Base-by-base conservation (phyloP, 2,113 vertebrate genomes). In the Lichenostomus cassidix region DNA sequence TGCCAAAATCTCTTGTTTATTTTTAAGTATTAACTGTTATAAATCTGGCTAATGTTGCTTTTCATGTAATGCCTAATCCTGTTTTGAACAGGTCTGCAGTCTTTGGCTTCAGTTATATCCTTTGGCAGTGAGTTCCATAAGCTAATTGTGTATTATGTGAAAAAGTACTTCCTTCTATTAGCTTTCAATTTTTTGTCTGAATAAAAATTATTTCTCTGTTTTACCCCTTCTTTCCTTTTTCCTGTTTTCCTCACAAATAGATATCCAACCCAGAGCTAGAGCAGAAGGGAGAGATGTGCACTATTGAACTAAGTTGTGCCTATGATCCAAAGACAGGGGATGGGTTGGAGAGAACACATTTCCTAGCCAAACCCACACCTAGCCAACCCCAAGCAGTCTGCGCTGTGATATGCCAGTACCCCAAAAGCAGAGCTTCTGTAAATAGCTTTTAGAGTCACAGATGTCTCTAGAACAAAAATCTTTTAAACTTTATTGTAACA, bases 11-110 rank as follows among this genome's bases (percentile, higher is more conserved):
- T 49, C 83, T 55, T 83, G 15, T 86, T 95, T 83, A 88, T 93
- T 95, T 94, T 80, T 53, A 92, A 93, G 73, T 75, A 93, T 96
- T 93, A 94, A 93, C 83, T 8, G 8, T 77, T 96, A 80, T 10
- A 47, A 94, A 68, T 86, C 85, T 96, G 75, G 82, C 46, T 90
- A 70, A 74, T 5, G 4, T 42, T 83, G 42, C 44, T 86, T 60
- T 94, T 89, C 60, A 37, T 81, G 46, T 74, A 90, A 83, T 81
- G 56, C 65, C 56, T 90, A 95, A 96, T 89, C 64, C 85, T 90
- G 37, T 94, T 94, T 78, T 75, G 93, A 96, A 86, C 52, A 86
- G 52, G 44, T 31, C 35, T 93, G 76, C 31, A 60, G 74, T 78
- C 71, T 92, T 87, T 96, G 94, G 79, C 83, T 93, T 86, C 64